These are phyloP conservation scores for Tursiops truncatus DNA, from an alignment of 2,113 vertebrate species.

Conservation along the genomic window DNA sequence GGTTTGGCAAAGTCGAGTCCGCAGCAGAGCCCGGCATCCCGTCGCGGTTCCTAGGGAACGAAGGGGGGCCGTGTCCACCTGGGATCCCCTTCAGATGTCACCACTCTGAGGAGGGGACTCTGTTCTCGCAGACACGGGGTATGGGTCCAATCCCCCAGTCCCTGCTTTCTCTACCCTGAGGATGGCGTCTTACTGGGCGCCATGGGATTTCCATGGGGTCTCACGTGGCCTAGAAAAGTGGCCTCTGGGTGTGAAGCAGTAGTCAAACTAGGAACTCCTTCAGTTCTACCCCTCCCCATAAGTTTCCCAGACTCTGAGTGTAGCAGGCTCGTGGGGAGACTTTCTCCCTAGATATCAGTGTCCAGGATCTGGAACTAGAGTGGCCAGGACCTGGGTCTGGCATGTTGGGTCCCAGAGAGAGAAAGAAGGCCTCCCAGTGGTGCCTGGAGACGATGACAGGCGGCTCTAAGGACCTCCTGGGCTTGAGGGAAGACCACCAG, in stretches of 20 bases:
- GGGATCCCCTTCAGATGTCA: slow-evolving; percentile 28
- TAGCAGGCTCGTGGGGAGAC: background rate
- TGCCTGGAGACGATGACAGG: background rate
- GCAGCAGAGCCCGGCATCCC: slow-evolving; percentile 37
- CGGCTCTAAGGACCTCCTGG: background rate
- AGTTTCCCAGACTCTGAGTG: background rate
- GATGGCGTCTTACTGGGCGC: background rate
- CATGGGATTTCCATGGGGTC: background rate
- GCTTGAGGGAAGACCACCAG: background rate
- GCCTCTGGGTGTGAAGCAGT: background rate
- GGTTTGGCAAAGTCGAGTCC: slow-evolving; percentile 58
- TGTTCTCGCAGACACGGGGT: background rate
- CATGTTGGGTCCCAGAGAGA: background rate
- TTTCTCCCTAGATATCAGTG: background rate
- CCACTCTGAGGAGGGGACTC: background rate
- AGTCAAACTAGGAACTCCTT: background rate
- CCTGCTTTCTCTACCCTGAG: background rate
- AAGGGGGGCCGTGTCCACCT: background rate
- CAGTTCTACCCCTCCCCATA: background rate
- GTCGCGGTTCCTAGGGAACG: slow-evolving; percentile 46
- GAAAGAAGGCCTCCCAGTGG: background rate
- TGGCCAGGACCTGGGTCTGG: background rate
- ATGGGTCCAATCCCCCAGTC: background rate
- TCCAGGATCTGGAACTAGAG: background rate
- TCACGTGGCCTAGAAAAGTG: slow-evolving; percentile 11